Base-by-base conservation (phyloP, 2,797 vertebrate genomes). In the Acomys russatus region DNA sequence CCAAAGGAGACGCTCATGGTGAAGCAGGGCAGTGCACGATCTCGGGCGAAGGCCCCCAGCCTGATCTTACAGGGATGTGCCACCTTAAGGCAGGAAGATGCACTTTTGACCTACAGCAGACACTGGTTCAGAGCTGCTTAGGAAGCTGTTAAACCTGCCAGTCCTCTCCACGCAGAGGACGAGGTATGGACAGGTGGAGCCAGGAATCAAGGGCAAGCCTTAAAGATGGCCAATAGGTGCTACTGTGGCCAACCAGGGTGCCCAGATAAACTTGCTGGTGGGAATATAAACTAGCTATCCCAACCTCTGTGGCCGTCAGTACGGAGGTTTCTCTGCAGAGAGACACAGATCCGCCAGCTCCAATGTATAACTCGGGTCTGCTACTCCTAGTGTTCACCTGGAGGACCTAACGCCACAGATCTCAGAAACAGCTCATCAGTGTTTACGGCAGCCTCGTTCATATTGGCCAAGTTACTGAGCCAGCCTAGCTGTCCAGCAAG, bases 1-100 rank as follows among this genome's bases (percentile, higher is more conserved):
- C 51, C 51, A 1, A 3, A 28, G 9, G 7, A 54, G 14, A 4
- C 3, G 0, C 0, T 6, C 38, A 35, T 25, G 15, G 17, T 56
- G 64, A 28, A 15, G 8, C 83, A 76, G 49, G 38, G 14, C 9
- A 3, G 82, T 28, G 30, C 33, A 63, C 20, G 3, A 0, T 68
- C 30, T n/a, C 25, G 8, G 59, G 61, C 82, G 22, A 9, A n/a
- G 15, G 4, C 38, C 10, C 6, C 7, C 18, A 1, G 28, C 71
- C 28, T 10, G 4, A 2, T 56, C 38, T 63, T 44, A 9, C 22
- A 9, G n/a, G 74, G 63, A 33, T 2, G 2, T n/a, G 17, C 9
- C 12, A 4, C 23, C 63, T 85, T 68, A 7, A 18, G 73, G 61
- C 25, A 28, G 66, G 59, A 87, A 51, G 28, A n/a, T 15, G 23